Base-by-base conservation (phyloP, 2,797 vertebrate genomes). In the Siniperca obscura region DNA sequence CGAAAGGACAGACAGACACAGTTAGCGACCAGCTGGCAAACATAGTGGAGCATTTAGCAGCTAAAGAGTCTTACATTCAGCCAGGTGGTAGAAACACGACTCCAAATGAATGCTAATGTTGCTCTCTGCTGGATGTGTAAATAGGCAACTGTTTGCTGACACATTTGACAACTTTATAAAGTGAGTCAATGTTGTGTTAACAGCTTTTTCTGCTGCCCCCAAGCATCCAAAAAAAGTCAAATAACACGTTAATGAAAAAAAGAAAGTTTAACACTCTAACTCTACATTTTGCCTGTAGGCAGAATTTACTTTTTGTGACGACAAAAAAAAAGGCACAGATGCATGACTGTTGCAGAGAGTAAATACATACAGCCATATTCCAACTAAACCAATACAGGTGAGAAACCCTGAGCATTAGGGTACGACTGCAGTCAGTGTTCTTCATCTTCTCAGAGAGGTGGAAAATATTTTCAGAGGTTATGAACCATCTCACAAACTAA, bases 401-500 rank as follows among this genome's bases (percentile, higher is more conserved):
- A 36, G 34, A 57, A 64, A 50, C 30, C 7, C 12, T 21, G 21
- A 53, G 44, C 21, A 66, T n/a, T 19, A 13, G 5, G 16, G 36
- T 30, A 36, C 1, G 8, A 48, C 21, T 12, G 7, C 38, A 48
- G 22, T 40, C 22, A 21, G 19, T 10, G 44, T 19, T 46, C 25
- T 56, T 46, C 27, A 27, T 27, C 46, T 22, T 83, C 65, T 46
- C 38, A 50, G 22, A 71, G 21, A 74, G 40, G 7, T 70, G 52
- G 48, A 9, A 68, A 36, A 73, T 70, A 70, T 48, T 56, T 56
- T 55, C 22, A 48, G 5, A 64, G 5, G 25, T 4, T 42, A 19
- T 42, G 13, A 78, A 70, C 40, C 9, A 57, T 75, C 16, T 25
- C 36, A 48, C 30, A 70, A 70, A 50, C 5, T 16, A 30, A 40